phyloP scores from a whole-genome alignment of 1,140 invertebrate species.

The Drosophila repleta region DNA sequence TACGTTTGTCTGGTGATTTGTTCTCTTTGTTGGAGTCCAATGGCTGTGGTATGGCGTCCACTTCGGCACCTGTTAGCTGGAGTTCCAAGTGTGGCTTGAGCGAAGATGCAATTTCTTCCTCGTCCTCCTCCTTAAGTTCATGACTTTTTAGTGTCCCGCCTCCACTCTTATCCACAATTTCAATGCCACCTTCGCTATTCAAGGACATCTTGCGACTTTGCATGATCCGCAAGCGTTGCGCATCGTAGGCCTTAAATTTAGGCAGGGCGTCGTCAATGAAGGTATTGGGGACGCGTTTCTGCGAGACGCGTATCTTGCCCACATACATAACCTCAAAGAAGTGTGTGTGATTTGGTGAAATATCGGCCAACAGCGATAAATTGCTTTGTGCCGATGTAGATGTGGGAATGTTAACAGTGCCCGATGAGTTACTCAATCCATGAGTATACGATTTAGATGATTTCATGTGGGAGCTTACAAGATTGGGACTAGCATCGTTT shows the following conservation, averaged over 20 bases:
- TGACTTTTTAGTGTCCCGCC: slow-evolving; percentile 56
- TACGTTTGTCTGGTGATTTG: slow-evolving; percentile 63
- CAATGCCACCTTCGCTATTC: slow-evolving; percentile 69
- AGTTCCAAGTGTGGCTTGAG: slow-evolving; percentile 42
- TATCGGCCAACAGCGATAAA: slow-evolving; percentile 89
- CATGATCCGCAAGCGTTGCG: slow-evolving; percentile 87
- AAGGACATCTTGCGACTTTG: slow-evolving; percentile 82
- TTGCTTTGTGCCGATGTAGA: slow-evolving; percentile 79
- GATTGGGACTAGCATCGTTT: slow-evolving; percentile 81
- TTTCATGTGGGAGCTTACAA: slow-evolving; percentile 79
- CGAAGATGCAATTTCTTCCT: slow-evolving; percentile 48
- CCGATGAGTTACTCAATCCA: slow-evolving; percentile 79
- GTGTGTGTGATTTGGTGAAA: slow-evolving; percentile 92
- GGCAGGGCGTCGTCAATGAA: slow-evolving; percentile 95
- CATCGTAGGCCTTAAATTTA: slow-evolving; percentile 92
- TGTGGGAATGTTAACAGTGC: slow-evolving; percentile 81
- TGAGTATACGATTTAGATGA: slow-evolving; percentile 83
- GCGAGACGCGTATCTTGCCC: slow-evolving; percentile 93
- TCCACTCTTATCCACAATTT: slow-evolving; percentile 60
- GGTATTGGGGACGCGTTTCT: slow-evolving; percentile 92
- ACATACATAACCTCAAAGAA: slow-evolving; percentile 95
- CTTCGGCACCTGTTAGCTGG: slow-evolving; percentile 56
- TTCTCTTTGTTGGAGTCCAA: slow-evolving; percentile 71
- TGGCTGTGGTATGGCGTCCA: slow-evolving; percentile 53
- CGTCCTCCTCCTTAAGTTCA: slow-evolving; percentile 75